phyloP scores from a whole-genome alignment of 2,797 vertebrate genomes.

The Pangasius larnaudii region DNA sequence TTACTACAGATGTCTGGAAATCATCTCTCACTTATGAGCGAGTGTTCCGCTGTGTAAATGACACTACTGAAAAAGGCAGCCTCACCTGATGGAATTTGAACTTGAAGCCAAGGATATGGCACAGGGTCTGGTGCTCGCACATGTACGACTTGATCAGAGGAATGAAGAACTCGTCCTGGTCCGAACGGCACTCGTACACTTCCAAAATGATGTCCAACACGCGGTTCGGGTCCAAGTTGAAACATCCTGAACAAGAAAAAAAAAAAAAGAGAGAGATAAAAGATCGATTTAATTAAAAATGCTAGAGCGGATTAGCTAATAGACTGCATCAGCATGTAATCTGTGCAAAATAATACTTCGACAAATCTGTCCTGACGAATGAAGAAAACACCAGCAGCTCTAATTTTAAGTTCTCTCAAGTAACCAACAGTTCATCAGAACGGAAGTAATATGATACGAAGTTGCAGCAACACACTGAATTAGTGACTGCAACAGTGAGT shows the following conservation, averaged over 20 bases:
- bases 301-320: not conserved
- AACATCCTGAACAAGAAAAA: slow-evolving; percentile 82
- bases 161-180: slow-evolving; percentile 96
- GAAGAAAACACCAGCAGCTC: not conserved
- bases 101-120: slow-evolving; percentile 98
- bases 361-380: not conserved
- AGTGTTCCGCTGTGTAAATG: not conserved
- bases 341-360: not conserved
- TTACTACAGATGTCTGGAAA: not conserved
- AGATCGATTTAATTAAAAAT: not conserved
- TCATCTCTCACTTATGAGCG: not conserved
- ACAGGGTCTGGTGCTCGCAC: slow-evolving; percentile 97
- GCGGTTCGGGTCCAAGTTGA: slow-evolving; percentile 97
- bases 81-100: slow-evolving; percentile 98
- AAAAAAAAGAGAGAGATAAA: not conserved
- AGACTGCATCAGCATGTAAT: not conserved
- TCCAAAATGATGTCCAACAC: slow-evolving; percentile 98
- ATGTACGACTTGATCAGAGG: slow-evolving; percentile 97
- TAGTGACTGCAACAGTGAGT: not conserved
- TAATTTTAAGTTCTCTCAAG: not conserved
- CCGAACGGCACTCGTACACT: slow-evolving; percentile 94
- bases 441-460: not conserved
- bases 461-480: not conserved
- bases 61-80: not conserved
- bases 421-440: not conserved